Evolutionary conservation across 1,140 invertebrate genomes (phyloP), one percentile per base, ranked within the genome.

Genomic region (Formica selysi): DNA sequence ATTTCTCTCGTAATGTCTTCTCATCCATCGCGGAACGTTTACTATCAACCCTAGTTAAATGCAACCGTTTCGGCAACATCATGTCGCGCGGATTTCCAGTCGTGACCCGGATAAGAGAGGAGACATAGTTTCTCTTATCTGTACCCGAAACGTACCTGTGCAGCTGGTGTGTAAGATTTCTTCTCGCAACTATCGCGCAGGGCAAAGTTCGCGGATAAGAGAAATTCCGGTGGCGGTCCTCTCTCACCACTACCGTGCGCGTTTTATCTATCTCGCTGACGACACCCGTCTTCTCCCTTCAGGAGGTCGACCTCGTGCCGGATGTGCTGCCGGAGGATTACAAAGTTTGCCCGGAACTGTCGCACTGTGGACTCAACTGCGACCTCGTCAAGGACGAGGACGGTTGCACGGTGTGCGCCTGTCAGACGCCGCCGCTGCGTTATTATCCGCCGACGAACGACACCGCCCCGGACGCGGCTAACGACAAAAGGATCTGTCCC

Each of bases 401-500:
- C 0, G 93, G 90, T 1, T 94, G 93, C 84, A 74, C 91, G 70
- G 88, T 92, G 78, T 94, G 93, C 87, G 65, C 73, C 19, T 94
- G 93, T 71, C 87, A 91, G 41, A 78, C 61, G 44, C 22, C 67
- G 36, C 32, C 61, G 29, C 32, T 54, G 29, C 59, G 38, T 26
- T 88, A 51, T 51, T 51, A 67, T 32, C 51, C 71, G 1, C 26
- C 80, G 2, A 26, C 85, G 0, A 90, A 88, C 57, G 68, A 83
- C 8, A 88, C 62, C 51, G 36, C 1, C 1, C 19, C 68, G 54
- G 78, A 83, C 36, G 62, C 68, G 19, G 8, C 11, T 36, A 70
- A 57, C 16, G 79, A 73, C n/a, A 91, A 91, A 64, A 91, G 73
- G n/a, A 62, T 92, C 29, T 95, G 94, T 74, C 93, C 94, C 19